phyloP scores from a whole-genome alignment of 2,888 invertebrate genomes.

The Ferrisia virgata region DNA sequence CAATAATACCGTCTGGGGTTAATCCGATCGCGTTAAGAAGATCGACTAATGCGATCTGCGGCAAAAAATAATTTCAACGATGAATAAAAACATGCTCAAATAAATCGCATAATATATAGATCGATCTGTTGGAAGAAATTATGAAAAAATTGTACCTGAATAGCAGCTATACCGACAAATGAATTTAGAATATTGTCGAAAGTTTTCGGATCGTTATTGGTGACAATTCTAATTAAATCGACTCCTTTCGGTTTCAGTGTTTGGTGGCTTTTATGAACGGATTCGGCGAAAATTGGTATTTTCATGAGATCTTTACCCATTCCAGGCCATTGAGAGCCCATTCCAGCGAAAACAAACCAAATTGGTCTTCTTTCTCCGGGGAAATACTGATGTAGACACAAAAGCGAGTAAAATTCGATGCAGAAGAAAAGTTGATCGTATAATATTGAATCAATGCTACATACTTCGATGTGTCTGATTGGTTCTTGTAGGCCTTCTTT shows the following conservation, averaged over 20 bases:
- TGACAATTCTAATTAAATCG: slow-evolving; percentile 64
- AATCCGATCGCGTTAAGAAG: slow-evolving; percentile 61
- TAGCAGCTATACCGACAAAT: slow-evolving; percentile 71
- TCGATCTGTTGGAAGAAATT: neutral
- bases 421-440: neutral
- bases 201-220: slow-evolving; percentile 61
- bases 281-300: slow-evolving; percentile 68
- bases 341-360: slow-evolving; percentile 88
- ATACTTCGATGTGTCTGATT: slow-evolving; percentile 34
- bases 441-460: neutral
- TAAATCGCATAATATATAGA: neutral
- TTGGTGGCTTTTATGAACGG: slow-evolving; percentile 66
- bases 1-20: slow-evolving; percentile 69
- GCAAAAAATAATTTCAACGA: neutral
- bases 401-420: neutral
- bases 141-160: slow-evolving; percentile 54
- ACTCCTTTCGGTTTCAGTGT: slow-evolving; percentile 63
- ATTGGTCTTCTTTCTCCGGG: slow-evolving; percentile 67
- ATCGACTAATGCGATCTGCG: slow-evolving; percentile 64
- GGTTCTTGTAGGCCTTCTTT: slow-evolving; percentile 51
- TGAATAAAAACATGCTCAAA: neutral
- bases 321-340: slow-evolving; percentile 85
- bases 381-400: slow-evolving; percentile 56
- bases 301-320: slow-evolving; percentile 76
- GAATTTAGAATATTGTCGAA: slow-evolving; percentile 68